Evolutionary conservation across 1,140 invertebrate genomes (phyloP), one percentile per base, ranked within the genome.

Genomic region (Drosophila mayri): DNA sequence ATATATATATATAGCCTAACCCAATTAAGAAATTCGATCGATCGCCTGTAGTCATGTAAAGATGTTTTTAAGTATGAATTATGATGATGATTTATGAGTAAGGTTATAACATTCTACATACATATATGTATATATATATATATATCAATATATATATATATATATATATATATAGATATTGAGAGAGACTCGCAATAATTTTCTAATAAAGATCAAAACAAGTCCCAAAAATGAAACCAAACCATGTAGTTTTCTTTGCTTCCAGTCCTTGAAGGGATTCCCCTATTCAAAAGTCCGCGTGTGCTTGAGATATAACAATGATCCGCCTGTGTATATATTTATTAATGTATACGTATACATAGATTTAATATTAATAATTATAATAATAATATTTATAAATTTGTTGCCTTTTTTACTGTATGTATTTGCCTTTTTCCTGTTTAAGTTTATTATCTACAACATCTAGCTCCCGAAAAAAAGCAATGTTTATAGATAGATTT

Each of bases 171-270:
- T 61, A 79, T 43, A 49, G 61, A 70, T 73, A 85, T 81, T 84
- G 77, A 80, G 76, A 87, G 49, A 82, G 61, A 87, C 83, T 86
- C 76, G 82, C 82, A 86, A 87, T 83, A 88, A 79, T 84, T 87
- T 87, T 87, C 40, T 73, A 88, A 78, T 77, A 63, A 81, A 75
- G 52, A 62, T 25, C 35, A 50, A 62, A 62, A 44, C 46, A 47
- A 59, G 35, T 30, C 30, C 57, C 57, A 30, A 76, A 44, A 67
- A 63, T 30, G 22, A 52, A 41, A 38, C 18, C 4, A 52, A 44
- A 37, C 30, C 8, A 4, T 35, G 64, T 44, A 58, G 57, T 77
- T 77, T 74, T 72, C 40, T 37, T 68, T 37, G 0, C 14, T 38
- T 30, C 4, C 16, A 10, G 0, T 41, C 20, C 35, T 35, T 5